Base-by-base conservation (phyloP, 2,888 invertebrate species). In the Drosophila demipolita region DNA sequence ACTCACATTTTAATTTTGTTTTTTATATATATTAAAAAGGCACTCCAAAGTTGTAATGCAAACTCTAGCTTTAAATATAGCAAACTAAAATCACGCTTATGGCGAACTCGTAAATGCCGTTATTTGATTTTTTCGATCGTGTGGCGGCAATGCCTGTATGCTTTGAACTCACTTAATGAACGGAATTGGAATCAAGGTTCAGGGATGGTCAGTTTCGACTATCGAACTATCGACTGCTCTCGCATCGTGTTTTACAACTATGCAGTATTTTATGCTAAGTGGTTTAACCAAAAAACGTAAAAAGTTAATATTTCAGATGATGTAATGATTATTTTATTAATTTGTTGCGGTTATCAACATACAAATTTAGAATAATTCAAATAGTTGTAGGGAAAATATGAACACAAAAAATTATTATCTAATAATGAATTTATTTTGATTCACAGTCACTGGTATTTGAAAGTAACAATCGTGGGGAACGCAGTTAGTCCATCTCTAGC, bases 71-170 rank as follows among this genome's bases (percentile, higher is more conserved):
- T 54, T 70, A 64, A 57, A 32, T 59, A 72, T 71, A 66, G 77
- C 65, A 65, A 75, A 78, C 66, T 65, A 67, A 74, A 82, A 85
- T 85, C 85, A 85, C 85, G 83, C 83, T 85, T 81, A 77, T 69
- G 69, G 69, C 70, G 72, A 68, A 69, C 11, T 77, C 73, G 62
- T 73, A 38, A 45, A 66, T 77, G 72, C 85, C 85, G 85, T 85
- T 85, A 85, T 79, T 75, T 66, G 54, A 33, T 26, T 36, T 79
- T 66, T 73, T 70, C 75, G 73, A 80, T 79, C 69, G 86, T 69
- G 62, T 62, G 60, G 69, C 66, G 53, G 36, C 15, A 42, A 17
- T 53, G 54, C 23, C 58, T 67, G 38, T 38, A 45, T 33, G 64
- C 38, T 29, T 40, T 63, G 52, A 63, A 48, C 57, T 54, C 11